Base-by-base conservation (phyloP, 2,113 vertebrate genomes). In the Cyprinus carpio region DNA sequence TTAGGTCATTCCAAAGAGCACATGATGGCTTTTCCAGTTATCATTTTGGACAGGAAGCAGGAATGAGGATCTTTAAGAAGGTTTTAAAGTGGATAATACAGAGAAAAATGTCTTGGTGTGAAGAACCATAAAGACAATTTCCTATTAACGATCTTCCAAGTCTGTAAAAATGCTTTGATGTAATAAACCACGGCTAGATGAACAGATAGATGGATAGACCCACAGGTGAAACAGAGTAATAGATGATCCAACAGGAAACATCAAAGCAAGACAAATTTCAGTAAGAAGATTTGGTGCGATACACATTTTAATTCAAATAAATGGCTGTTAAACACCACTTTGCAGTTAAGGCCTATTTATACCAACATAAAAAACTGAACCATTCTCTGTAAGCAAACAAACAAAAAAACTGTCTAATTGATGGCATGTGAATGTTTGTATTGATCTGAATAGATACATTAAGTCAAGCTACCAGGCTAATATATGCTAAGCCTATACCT, bases 111-210 rank as follows among this genome's bases (percentile, higher is more conserved):
- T n/a, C 72, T 67, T 76, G 20, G 16, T 84, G 40, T 84, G 58
- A 76, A 64, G 34, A 40, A 64, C 15, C 54, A 75, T 46, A 65
- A 51, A 18, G 79, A 64, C 74, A 56, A 85, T 84, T 87, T 81
- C 2, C 27, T 16, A 51, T 15, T n/a, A 69, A 20, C 31, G 27
- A 86, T 78, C 67, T 67, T 92, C 84, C 85, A 46, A 81, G 62
- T 27, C 13, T 6, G 80, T 46, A 65, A 69, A 31, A 69, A 69
- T 75, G 12, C 72, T 75, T 49, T 75, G 37, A 75, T 27, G 40
- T 75, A 49, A 75, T 75, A 54, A 54, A 49, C n/a, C 43, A 51
- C 2, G 20, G 75, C 16, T 54, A 54, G 16, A 54, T 76, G 75
- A 54, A 29, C 1, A 1, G 46, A 79, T 37, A 25, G 16, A 46